These are phyloP conservation scores for Ramphastos sulfuratus DNA, from an alignment of 2,113 vertebrate species.

Conservation along the genomic window DNA sequence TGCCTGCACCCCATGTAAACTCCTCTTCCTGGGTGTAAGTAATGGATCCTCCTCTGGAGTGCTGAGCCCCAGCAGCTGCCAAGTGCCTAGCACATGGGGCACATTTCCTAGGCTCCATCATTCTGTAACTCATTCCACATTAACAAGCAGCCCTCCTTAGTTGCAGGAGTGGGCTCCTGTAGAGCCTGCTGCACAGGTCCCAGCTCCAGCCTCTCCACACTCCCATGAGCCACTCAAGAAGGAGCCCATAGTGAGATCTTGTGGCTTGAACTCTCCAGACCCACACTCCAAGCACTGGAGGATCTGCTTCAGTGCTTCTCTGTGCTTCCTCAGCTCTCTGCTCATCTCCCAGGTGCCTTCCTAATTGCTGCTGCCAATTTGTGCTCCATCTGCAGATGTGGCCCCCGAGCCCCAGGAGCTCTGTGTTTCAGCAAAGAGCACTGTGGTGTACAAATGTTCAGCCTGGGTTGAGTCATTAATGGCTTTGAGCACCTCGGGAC, in stretches of 20 bases:
- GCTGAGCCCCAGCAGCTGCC: accelerated
- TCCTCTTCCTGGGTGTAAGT: not conserved
- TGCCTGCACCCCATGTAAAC: not conserved
- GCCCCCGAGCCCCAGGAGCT: not conserved
- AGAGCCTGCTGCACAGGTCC: not conserved
- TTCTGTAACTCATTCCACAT: not conserved
- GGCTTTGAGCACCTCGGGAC: not conserved
- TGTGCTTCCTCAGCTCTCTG: not conserved
- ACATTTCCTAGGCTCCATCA: not conserved
- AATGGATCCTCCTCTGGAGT: not conserved
- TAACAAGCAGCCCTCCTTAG: not conserved
- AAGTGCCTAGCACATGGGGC: not conserved
- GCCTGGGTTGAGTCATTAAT: not conserved
- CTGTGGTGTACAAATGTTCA: not conserved
- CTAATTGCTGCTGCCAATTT: not conserved
- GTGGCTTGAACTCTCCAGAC: not conserved
- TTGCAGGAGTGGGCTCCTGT: not conserved
- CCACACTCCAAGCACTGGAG: not conserved
- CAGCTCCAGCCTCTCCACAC: not conserved
- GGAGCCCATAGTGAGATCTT: not conserved
- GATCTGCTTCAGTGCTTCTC: not conserved
- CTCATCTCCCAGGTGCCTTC: not conserved
- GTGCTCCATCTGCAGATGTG: not conserved
- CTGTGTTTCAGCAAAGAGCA: not conserved
- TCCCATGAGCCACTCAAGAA: not conserved